These are phyloP conservation scores for Hemibagrus wyckioides DNA, from an alignment of 2,113 vertebrate species.

Conservation along the genomic window DNA sequence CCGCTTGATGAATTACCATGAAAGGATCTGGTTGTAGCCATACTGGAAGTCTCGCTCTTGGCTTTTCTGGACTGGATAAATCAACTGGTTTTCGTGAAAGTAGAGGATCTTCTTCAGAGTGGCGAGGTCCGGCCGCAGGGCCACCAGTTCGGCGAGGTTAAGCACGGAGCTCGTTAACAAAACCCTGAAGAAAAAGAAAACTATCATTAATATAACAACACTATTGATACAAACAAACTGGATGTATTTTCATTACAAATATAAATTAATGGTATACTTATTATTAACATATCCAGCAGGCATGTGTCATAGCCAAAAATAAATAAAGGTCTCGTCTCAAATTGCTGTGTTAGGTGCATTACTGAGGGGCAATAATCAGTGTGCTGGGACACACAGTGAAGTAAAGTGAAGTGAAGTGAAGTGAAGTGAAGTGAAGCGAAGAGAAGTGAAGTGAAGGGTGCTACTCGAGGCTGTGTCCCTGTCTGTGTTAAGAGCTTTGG, in stretches of 20 bases:
- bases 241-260: not conserved
- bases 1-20: conserved; percentile 64
- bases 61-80: conserved; percentile 88
- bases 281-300: not conserved
- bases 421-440: not conserved
- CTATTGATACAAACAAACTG: not conserved
- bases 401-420: not conserved
- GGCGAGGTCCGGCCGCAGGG: conserved; percentile 88
- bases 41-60: conserved; percentile 95
- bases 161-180: conserved; percentile 93
- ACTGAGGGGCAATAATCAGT: conserved; percentile 37
- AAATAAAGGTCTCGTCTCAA: conserved; percentile 7
- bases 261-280: no score
- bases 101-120: conserved; percentile 91
- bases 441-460: conserved; percentile 5
- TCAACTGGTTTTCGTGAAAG: conserved; percentile 97
- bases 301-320: conserved; percentile 10
- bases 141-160: conserved; percentile 90
- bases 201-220: not conserved
- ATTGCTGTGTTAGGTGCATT: conserved; percentile 11
- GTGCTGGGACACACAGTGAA: conserved; percentile 25
- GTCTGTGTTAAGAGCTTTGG: conserved; percentile 67
- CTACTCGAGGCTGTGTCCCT: conserved; percentile 37
- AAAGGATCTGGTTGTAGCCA: conserved; percentile 90
- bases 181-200: conserved; percentile 70